Evolutionary conservation across 2,113 vertebrate species (phyloP).

Genomic region (Ceyx margarethae): DNA sequence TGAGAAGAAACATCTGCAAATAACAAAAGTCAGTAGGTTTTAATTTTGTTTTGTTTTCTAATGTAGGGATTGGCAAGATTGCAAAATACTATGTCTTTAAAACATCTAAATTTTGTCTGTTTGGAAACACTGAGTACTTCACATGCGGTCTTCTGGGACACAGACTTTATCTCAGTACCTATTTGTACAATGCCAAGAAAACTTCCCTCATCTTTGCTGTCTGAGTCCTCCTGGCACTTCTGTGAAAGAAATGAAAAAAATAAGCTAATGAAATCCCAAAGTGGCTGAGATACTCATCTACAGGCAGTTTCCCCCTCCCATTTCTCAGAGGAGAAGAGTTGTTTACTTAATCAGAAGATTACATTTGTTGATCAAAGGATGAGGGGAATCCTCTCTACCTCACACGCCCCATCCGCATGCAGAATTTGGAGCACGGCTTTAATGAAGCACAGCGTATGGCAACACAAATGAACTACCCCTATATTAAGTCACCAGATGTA

Average conservation of each 20-base stretch:
- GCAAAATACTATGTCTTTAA: background rate
- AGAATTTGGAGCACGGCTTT: background rate
- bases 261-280: background rate
- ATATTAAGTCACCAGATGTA: conserved; percentile 65
- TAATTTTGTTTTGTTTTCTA: background rate
- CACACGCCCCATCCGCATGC: background rate
- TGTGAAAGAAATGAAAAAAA: background rate
- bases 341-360: conserved; percentile 39
- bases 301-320: background rate
- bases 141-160: background rate
- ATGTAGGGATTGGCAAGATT: background rate
- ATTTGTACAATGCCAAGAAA: background rate
- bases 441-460: background rate
- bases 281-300: background rate
- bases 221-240: background rate
- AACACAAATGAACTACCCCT: conserved; percentile 43
- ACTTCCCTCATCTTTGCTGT: background rate
- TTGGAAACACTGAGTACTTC: background rate
- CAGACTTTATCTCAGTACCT: background rate
- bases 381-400: background rate
- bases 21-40: background rate
- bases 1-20: background rate
- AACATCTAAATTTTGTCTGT: background rate
- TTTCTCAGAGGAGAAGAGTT: background rate
- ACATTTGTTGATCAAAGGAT: background rate